These are phyloP conservation scores for Hylomyscus alleni DNA, from an alignment of 2,797 vertebrate species.

Conservation along the genomic window DNA sequence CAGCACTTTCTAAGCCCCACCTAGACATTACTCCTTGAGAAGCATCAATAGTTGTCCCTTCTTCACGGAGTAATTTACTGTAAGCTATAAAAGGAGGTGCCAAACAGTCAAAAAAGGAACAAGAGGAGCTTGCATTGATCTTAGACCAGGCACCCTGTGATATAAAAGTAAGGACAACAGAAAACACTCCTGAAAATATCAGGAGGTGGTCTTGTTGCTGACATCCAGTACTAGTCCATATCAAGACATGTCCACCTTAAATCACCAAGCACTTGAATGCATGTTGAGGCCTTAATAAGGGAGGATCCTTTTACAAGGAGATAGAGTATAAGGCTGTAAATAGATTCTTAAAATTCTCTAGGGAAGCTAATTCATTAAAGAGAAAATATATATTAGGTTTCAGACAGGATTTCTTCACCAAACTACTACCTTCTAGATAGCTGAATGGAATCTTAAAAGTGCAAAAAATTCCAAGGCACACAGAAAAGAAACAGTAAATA, in stretches of 20 bases:
- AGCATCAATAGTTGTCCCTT: not conserved
- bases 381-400: not conserved
- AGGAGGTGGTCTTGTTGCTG: not conserved
- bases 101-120: not conserved
- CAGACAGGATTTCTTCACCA: not conserved
- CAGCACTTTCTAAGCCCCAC: not conserved
- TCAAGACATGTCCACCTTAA: not conserved
- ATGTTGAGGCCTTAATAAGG: not conserved
- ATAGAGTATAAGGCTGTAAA: not conserved
- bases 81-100: not conserved
- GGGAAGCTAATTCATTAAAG: not conserved
- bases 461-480: not conserved
- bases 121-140: rapidly evolving
- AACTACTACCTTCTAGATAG: not conserved
- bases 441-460: not conserved
- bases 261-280: not conserved
- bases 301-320: not conserved
- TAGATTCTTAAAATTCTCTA: slow-evolving; percentile 1
- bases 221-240: not conserved
- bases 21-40: not conserved
- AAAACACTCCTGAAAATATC: not conserved
- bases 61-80: not conserved
- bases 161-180: not conserved
- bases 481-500: not conserved
- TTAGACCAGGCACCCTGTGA: not conserved